Evolutionary conservation across 2,797 vertebrate genomes (phyloP).

Genomic region (Arnoldichthys spilopterus): DNA sequence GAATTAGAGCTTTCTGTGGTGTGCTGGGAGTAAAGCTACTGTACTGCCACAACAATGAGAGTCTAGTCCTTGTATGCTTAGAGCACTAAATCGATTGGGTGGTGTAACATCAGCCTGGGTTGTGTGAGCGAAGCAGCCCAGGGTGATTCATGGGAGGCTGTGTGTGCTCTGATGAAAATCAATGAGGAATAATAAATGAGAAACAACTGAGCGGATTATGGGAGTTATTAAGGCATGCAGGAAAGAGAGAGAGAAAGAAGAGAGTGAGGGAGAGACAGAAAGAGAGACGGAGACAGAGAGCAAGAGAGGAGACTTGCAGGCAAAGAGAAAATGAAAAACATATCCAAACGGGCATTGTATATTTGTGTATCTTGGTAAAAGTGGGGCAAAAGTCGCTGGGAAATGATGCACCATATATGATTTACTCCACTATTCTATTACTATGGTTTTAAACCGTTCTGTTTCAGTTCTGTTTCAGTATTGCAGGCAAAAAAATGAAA

Average conservation of each 20-base stretch:
- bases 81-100: constrained; percentile 73
- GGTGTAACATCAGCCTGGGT: constrained; percentile 70
- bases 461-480: background rate
- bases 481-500: background rate
- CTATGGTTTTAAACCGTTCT: background rate
- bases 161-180: constrained; percentile 80
- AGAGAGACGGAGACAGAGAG: background rate
- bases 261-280: constrained; percentile 1
- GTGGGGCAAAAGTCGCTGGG: background rate
- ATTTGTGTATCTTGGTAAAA: constrained; percentile 15
- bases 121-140: constrained; percentile 53
- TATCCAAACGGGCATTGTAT: constrained; percentile 10
- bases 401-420: background rate
- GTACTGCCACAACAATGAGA: constrained; percentile 70
- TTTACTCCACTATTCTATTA: background rate
- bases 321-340: constrained; percentile 30
- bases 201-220: constrained; percentile 79
- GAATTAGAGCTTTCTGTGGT: constrained; percentile 34
- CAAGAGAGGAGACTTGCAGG: constrained; percentile 26
- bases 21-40: constrained; percentile 59
- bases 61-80: constrained; percentile 65
- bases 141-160: constrained; percentile 74
- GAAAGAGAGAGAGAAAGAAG: constrained; percentile 32
- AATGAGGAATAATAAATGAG: constrained; percentile 83
- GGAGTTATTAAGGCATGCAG: constrained; percentile 76